Evolutionary conservation across 2,113 vertebrate species (phyloP).

Genomic region (Epinephelus lanceolatus): DNA sequence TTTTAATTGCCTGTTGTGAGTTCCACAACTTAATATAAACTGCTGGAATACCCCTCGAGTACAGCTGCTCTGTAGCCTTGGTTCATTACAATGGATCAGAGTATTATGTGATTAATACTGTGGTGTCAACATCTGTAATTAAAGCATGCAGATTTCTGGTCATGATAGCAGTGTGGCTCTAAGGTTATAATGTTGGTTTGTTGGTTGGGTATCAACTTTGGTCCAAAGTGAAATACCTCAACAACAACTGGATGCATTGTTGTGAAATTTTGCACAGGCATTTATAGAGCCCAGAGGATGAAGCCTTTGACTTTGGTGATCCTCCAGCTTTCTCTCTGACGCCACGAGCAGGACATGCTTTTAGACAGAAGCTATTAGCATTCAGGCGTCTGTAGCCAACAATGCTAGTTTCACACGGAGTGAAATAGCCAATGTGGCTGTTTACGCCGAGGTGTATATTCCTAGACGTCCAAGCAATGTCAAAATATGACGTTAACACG

Average conservation of each 20-base stretch:
- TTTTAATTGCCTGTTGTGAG: background rate
- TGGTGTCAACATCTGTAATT: background rate
- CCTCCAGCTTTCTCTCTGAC: background rate
- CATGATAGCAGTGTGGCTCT: background rate
- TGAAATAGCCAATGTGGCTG: too few relatives aligned
- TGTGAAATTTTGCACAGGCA: background rate
- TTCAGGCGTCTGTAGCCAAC: too few relatives aligned
- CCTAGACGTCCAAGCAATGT: too few relatives aligned
- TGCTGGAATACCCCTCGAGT: background rate
- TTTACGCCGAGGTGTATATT: too few relatives aligned
- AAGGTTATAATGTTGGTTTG: background rate
- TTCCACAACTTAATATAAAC: background rate
- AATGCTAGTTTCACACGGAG: too few relatives aligned
- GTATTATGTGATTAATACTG: background rate
- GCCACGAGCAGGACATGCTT: background rate
- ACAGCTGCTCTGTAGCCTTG: background rate
- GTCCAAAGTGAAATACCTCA: too few relatives aligned
- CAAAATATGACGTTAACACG: too few relatives aligned
- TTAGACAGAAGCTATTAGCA: too few relatives aligned
- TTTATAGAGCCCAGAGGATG: background rate
- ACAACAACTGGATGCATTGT: background rate
- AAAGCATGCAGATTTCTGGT: background rate
- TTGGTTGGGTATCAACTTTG: background rate
- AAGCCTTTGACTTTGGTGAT: background rate
- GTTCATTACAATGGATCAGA: background rate